A percentile compares a stretch with the other conserved stretches of the same genome.
Evolutionary conservation across 2,888 invertebrate genomes (phyloP).

Genomic region (Gari tellinella): DNA sequence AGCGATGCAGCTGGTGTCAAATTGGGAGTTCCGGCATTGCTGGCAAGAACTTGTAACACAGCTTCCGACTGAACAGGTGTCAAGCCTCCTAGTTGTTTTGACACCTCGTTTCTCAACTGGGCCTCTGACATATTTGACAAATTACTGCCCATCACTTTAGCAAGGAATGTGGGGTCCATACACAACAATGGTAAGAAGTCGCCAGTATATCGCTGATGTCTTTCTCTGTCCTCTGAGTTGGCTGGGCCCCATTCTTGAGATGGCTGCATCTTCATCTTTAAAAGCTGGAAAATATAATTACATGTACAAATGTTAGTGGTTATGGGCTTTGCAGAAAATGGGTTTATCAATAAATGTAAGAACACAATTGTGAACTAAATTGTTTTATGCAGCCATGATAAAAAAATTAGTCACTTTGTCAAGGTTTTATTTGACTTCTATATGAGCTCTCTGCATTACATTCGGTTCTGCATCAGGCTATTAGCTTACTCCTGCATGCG

Average conservation of each 20-base stretch:
- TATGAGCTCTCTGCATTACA: no score
- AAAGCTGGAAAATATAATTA: conserved; percentile 60
- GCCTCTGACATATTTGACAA: conserved; percentile 52
- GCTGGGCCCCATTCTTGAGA: conserved; percentile 79
- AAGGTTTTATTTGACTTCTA: no score
- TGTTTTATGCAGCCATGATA: no score
- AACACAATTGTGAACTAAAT: no score
- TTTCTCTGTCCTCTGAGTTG: conserved; percentile 59
- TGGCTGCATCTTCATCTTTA: conserved; percentile 72
- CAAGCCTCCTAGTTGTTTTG: conserved; percentile 23
- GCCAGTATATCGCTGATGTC: conserved; percentile 47
- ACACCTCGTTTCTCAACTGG: conserved; percentile 37
- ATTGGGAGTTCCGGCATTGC: conserved; percentile 36
- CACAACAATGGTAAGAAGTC: conserved; percentile 46
- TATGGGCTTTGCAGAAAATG: no score
- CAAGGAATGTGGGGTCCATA: conserved; percentile 54
- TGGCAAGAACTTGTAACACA: conserved; percentile 41
- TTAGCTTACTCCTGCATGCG: no score
- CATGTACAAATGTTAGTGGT: no score
- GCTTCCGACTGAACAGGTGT: conserved; percentile 46
- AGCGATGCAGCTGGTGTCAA: conserved; percentile 55
- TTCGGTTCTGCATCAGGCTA: no score
- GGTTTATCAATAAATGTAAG: no score
- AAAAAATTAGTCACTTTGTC: no score
- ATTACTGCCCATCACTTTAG: conserved; percentile 63